Evolutionary conservation across 2,113 vertebrate species (phyloP).

Genomic region (Clupea harengus): DNA sequence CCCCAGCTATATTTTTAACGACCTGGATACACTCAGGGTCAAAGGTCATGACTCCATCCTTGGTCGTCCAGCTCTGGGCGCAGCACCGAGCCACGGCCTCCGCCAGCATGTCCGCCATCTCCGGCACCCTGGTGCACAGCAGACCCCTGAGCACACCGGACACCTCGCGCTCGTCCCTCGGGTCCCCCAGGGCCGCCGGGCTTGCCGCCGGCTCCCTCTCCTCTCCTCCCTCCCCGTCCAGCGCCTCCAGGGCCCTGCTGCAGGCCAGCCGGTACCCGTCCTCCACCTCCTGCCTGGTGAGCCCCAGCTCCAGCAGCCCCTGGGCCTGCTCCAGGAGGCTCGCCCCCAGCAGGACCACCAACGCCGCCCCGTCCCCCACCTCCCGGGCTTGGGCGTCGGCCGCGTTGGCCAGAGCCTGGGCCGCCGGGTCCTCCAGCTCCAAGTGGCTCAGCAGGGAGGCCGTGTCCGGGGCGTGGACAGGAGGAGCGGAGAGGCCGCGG

Average conservation of each 20-base stretch:
- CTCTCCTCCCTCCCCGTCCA: conserved; percentile 25
- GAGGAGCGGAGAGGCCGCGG: conserved; percentile 25
- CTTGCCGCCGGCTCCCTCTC: conserved; percentile 1
- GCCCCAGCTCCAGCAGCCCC: conserved; percentile 42
- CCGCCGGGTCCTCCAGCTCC: conserved; percentile 33
- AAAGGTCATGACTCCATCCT: conserved; percentile 30
- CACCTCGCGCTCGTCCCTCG: conserved; percentile 27
- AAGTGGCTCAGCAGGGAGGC: conserved; percentile 31
- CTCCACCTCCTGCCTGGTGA: conserved; percentile 35
- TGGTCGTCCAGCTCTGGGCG: conserved; percentile 26
- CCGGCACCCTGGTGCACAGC: conserved; percentile 20
- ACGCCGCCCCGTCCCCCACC: conserved; percentile 28
- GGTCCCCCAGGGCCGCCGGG: conserved; percentile 21
- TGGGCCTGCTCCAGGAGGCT: conserved; percentile 33
- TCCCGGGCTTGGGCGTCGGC: conserved; percentile 34
- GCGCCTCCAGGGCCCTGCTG: conserved; percentile 40
- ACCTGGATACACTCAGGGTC: conserved; percentile 32
- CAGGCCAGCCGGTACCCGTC: conserved; percentile 42
- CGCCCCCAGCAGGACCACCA: conserved; percentile 39
- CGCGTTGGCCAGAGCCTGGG: conserved; percentile 43
- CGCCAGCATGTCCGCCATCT: conserved; percentile 25
- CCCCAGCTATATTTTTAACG: conserved; percentile 26
- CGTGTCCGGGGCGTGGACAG: conserved; percentile 36
- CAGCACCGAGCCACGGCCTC: conserved; percentile 25
- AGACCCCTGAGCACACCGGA: conserved; percentile 31